Evolutionary conservation across 2,797 vertebrate genomes (phyloP).

Genomic region (Rhincodon typus): DNA sequence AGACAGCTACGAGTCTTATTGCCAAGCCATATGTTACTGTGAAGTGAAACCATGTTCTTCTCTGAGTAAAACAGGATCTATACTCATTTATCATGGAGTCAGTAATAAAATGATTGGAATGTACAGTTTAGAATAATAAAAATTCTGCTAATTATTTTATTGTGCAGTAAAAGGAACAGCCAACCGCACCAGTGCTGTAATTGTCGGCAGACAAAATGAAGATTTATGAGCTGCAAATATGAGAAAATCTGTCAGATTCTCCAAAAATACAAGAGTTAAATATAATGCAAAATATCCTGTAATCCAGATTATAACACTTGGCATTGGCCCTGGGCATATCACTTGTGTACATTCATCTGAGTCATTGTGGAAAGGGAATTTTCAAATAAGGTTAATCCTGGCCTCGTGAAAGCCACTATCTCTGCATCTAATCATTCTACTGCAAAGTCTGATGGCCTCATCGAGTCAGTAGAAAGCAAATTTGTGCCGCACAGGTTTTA

Average conservation of each 20-base stretch:
- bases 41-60: not conserved
- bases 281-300: not conserved
- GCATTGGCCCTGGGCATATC: not conserved
- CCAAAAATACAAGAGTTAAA: not conserved
- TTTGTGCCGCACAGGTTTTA: not conserved
- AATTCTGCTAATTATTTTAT: not conserved
- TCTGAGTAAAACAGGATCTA: not conserved
- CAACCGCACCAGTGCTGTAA: not conserved
- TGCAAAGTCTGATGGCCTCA: no score
- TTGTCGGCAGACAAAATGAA: not conserved
- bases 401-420: not conserved
- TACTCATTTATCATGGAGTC: not conserved
- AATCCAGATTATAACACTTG: no score
- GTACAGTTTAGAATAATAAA: not conserved
- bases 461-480: not conserved
- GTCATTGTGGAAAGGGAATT: not conserved
- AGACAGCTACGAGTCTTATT: not conserved
- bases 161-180: not conserved
- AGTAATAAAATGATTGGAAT: not conserved
- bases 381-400: not conserved
- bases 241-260: not conserved
- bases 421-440: not conserved
- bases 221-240: not conserved
- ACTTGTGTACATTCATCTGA: not conserved
- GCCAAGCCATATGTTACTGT: slow-evolving; percentile 13